Evolutionary conservation across 2,888 invertebrate species (phyloP).

Genomic region (Phanerotoma sp.): DNA sequence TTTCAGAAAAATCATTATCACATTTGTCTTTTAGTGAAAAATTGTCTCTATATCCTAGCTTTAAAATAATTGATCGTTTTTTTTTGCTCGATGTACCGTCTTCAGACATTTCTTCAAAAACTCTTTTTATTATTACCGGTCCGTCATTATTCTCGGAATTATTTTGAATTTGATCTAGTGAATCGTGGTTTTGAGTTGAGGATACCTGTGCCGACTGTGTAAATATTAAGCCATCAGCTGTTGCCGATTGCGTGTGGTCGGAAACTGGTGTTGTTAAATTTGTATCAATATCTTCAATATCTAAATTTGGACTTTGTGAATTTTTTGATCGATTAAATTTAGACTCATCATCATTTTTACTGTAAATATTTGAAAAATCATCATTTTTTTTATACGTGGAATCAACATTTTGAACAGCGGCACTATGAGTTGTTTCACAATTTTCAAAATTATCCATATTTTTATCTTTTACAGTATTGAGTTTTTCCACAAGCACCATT

Average conservation of each 20-base stretch:
- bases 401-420: background rate
- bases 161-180: background rate
- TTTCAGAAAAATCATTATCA: background rate
- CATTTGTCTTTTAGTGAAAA: background rate
- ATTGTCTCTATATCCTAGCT: slow-evolving; percentile 7
- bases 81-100: slow-evolving; percentile 4
- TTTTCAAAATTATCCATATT: background rate
- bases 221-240: background rate
- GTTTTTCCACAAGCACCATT: slow-evolving; percentile 26
- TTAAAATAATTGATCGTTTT: slow-evolving; percentile 18
- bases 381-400: too few relatives aligned
- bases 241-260: background rate
- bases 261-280: background rate
- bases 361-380: background rate
- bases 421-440: background rate
- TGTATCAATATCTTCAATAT: background rate
- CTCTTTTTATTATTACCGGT: slow-evolving; percentile 15
- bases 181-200: slow-evolving; percentile 11
- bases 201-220: slow-evolving; percentile 14
- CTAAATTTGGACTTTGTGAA: background rate
- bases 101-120: slow-evolving; percentile 13
- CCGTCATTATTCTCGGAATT: slow-evolving; percentile 4
- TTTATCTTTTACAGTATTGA: slow-evolving; percentile 14
- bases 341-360: background rate
- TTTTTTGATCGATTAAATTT: background rate